Evolutionary conservation across 2,888 invertebrate genomes (phyloP).

Genomic region (Oxyscelio sp.): DNA sequence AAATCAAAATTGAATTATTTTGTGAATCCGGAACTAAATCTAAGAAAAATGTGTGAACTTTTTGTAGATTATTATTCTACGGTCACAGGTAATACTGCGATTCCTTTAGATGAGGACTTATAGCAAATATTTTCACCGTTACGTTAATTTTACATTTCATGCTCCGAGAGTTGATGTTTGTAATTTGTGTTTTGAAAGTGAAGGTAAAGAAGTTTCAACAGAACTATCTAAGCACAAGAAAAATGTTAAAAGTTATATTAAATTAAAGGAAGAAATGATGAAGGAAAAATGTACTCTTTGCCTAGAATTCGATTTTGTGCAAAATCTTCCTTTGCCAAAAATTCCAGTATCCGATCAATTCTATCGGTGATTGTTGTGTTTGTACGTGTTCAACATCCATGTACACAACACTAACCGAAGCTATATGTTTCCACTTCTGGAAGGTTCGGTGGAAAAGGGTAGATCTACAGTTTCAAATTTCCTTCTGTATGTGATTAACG

Average conservation of each 20-base stretch:
- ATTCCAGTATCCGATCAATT: conserved; percentile 62
- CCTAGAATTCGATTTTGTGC: conserved; percentile 43
- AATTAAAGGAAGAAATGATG: neutral
- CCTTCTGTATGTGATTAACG: conserved; percentile 33
- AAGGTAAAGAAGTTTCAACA: neutral
- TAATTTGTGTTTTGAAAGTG: conserved; percentile 22
- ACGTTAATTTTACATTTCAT: conserved; percentile 41
- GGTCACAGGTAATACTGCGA: neutral
- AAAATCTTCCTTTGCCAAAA: conserved; percentile 66
- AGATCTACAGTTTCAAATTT: conserved; percentile 53
- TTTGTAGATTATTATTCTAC: conserved; percentile 20
- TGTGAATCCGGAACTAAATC: conserved; percentile 26
- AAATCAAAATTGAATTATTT: conserved; percentile 49
- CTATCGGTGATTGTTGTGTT: conserved; percentile 17
- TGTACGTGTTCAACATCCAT: conserved; percentile 63
- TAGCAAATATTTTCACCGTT: conserved; percentile 48
- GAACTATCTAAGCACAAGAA: neutral
- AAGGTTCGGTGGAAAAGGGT: conserved; percentile 60
- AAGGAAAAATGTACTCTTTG: conserved; percentile 29
- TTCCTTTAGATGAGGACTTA: conserved; percentile 34
- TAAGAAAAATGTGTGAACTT: conserved; percentile 3
- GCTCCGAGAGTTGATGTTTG: conserved; percentile 36
- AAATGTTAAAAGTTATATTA: neutral
- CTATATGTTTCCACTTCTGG: conserved; percentile 56
- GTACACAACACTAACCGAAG: conserved; percentile 43